Conservation (phyloP, 1,140 invertebrate genomes). For the Fragariocoptes setiger region DNA sequence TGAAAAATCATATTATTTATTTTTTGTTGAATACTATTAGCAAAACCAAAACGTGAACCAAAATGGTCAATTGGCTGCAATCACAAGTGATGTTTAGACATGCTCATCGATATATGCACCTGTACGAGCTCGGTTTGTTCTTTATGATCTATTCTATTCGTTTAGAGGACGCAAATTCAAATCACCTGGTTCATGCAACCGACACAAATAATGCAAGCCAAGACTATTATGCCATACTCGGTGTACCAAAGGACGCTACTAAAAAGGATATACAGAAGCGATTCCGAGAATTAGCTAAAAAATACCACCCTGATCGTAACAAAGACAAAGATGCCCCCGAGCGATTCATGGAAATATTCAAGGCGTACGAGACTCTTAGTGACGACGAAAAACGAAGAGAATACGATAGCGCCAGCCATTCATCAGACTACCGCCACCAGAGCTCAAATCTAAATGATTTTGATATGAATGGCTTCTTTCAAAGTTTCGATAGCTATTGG, state of each 20-base stretch:
- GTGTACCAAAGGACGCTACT: constrained; percentile 8
- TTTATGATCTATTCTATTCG: too few species aligned
- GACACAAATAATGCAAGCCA: constrained; percentile 5
- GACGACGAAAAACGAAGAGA: background rate
- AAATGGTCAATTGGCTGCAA: too few species aligned
- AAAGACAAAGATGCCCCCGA: background rate
- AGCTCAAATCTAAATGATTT: background rate
- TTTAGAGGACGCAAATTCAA: too few species aligned
- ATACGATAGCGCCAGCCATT: background rate
- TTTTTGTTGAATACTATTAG: too few species aligned
- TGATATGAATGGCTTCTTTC: background rate
- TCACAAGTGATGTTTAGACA: too few species aligned
- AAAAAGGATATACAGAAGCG: constrained; percentile 12
- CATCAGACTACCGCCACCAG: background rate
- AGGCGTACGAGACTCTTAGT: background rate
- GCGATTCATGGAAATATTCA: background rate
- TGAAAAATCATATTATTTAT: too few species aligned
- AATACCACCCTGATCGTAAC: constrained; percentile 18
- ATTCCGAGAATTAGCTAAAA: constrained; percentile 15
- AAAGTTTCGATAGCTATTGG: background rate
- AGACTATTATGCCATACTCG: constrained; percentile 8
- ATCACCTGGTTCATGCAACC: too few species aligned
- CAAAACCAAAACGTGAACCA: too few species aligned
- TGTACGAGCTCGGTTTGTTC: too few species aligned
- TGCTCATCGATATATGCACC: too few species aligned